Percentiles rank a stretch among this genome's conserved stretches.
Conservation (phyloP, 2,797 vertebrate genomes). For the Coreius guichenoti region DNA sequence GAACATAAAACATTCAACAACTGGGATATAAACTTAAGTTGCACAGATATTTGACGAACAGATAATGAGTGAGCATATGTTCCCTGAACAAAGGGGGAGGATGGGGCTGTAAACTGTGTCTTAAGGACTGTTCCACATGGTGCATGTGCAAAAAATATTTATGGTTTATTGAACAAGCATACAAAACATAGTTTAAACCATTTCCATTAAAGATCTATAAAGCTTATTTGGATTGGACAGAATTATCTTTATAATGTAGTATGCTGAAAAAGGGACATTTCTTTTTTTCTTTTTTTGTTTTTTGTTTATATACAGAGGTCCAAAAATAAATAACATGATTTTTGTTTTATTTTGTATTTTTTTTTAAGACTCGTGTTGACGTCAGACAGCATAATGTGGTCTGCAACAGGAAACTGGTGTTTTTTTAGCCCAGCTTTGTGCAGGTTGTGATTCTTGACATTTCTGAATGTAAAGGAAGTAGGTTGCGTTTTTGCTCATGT, state of each 20-base stretch:
- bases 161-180: not conserved
- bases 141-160: not conserved
- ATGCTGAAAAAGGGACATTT: not conserved
- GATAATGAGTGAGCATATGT: not conserved
- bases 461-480: not conserved
- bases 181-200: not conserved
- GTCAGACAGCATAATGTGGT: not conserved
- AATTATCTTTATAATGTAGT: not conserved
- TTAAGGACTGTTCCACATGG: not conserved
- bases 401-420: not conserved
- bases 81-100: not conserved
- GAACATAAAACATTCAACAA: not conserved
- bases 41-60: not conserved
- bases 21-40: not conserved
- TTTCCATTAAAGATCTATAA: not conserved
- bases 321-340: not conserved
- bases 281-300: not conserved
- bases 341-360: not conserved
- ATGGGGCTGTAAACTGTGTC: not conserved
- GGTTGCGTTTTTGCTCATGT: not conserved
- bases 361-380: slow-evolving; percentile 12
- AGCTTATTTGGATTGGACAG: not conserved
- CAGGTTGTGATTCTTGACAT: slow-evolving; percentile 19
- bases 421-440: not conserved
- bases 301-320: not conserved